Conservation (phyloP, 2,113 vertebrate species). For the Cyanistes caeruleus region DNA sequence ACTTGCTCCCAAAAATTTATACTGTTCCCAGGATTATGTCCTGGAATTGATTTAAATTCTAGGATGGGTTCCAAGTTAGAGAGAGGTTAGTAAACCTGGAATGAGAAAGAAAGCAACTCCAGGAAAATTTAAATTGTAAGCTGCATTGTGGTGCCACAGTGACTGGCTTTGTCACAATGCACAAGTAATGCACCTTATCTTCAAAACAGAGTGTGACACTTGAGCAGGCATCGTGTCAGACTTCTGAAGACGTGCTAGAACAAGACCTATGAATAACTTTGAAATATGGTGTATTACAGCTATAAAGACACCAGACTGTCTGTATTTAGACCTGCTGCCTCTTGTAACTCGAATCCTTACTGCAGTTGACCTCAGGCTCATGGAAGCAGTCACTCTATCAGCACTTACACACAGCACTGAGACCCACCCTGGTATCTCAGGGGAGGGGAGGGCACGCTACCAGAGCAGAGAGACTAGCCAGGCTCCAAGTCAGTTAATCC, state of each 20-base stretch:
- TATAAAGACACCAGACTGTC: background rate
- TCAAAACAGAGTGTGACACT: background rate
- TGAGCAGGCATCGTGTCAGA: background rate
- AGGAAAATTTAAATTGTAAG: background rate
- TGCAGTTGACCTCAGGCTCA: background rate
- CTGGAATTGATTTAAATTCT: background rate
- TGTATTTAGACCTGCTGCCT: background rate
- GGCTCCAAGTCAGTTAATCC: background rate
- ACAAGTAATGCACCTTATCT: background rate
- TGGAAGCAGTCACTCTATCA: background rate
- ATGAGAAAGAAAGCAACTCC: background rate
- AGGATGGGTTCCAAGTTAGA: background rate
- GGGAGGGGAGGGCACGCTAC: background rate
- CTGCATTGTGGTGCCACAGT: background rate
- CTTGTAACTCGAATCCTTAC: background rate
- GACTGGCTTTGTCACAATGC: background rate
- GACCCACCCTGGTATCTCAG: background rate
- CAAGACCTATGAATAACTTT: background rate
- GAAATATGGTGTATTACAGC: background rate
- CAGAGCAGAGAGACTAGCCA: background rate
- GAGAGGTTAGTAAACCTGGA: background rate
- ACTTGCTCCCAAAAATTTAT: background rate
- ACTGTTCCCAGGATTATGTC: background rate
- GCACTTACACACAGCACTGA: fast-evolving
- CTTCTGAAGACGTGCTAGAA: background rate